Evolutionary conservation across 2,888 invertebrate genomes (phyloP), one percentile per base, ranked within the genome.

Genomic region (Nephrocerus scutellatus): DNA sequence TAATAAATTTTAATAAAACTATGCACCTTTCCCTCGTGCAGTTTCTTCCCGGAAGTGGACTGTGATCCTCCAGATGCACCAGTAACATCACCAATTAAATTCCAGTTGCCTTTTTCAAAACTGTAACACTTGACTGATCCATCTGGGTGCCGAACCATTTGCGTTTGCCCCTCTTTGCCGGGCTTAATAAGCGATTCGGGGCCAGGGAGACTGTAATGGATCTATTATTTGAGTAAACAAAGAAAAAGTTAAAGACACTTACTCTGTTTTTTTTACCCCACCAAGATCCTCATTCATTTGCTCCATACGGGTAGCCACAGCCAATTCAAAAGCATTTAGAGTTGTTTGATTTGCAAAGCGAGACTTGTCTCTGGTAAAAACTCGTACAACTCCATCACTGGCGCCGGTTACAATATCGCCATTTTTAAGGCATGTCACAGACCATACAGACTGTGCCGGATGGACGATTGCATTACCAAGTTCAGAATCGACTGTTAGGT

Each of bases 401-500:
- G 70, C 74, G 42, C 92, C 97, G 24, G 88, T 80, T 12, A 86
- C 89, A 54, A 98, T 78, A 65, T 97, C 96, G 2, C 86, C 87
- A 68, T 95, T 93, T 6, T 75, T 70, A 15, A 96, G 70, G 37
- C 82, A 77, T 10, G 80, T 74, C 2, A 92, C 84, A 14, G 77
- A 72, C 98, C 98, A 98, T 2, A 95, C 81, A 1, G 91, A 91
- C 47, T 87, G 82, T 0, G 86, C 81, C 0, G 97, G 96, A 46
- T 66, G 57, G 19, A 74, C 70, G 0, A 72, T 55, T 1, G 62
- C 50, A 1, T 42, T 43, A 1, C 68, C 69, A 5, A 67, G 35
- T 25, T 60, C 52, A 3, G 40, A 26, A 0, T 66, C 68, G 0
- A 54, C 55, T 0, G 50, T 48, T 0, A 60, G 46, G 49, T 72